Evolutionary conservation across 2,113 vertebrate species (phyloP).

Genomic region (Sylvia atricapilla): DNA sequence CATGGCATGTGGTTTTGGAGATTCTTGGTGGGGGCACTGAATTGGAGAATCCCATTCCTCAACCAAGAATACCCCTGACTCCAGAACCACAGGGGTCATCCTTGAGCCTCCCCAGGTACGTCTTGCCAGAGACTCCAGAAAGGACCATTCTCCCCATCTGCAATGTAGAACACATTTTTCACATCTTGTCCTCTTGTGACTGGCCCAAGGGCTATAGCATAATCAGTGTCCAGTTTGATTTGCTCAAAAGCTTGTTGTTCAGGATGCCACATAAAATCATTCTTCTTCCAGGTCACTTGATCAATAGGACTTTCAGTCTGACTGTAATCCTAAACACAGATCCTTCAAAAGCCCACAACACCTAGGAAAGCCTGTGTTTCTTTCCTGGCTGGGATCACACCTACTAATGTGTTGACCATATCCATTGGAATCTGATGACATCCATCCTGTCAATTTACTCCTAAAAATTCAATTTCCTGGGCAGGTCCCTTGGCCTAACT

Average conservation of each 20-base stretch:
- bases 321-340: not conserved
- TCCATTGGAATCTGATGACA: not conserved
- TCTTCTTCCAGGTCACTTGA: not conserved
- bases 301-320: not conserved
- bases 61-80: not conserved
- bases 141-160: not conserved
- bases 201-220: not conserved
- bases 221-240: not conserved
- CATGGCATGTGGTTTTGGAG: not conserved
- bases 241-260: not conserved
- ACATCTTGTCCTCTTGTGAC: too few relatives aligned
- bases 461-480: not conserved
- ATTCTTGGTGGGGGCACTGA: not conserved
- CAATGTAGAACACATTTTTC: not conserved
- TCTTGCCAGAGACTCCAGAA: not conserved
- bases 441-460: not conserved
- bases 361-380: not conserved
- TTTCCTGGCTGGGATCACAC: not conserved
- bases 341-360: not conserved
- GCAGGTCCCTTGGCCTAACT: not conserved
- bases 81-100: not conserved
- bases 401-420: not conserved
- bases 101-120: not conserved
- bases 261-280: not conserved
- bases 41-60: not conserved